A percentile compares a stretch with the other conserved stretches of the same genome.
Evolutionary conservation across 2,888 invertebrate genomes (phyloP).

Genomic region (Hylaea fasciaria): DNA sequence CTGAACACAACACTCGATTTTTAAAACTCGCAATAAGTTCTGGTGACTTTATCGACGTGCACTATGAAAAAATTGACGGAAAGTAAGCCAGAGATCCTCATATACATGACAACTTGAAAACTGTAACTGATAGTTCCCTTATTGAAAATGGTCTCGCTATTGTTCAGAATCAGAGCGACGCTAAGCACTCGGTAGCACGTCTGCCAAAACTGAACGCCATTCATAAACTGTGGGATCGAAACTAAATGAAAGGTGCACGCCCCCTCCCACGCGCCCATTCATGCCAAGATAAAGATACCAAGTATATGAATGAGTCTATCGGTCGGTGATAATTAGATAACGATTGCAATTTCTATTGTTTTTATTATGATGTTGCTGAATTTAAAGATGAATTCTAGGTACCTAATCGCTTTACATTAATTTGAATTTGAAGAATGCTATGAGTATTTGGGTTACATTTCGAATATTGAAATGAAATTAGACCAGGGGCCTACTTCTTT

Average conservation of each 20-base stretch:
- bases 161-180: conserved; percentile 5
- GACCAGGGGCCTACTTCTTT: too few species aligned
- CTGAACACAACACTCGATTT: conserved; percentile 44
- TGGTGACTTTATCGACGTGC: conserved; percentile 63
- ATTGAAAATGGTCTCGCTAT: conserved; percentile 4
- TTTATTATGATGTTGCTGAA: conserved; percentile 6
- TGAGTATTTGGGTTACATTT: background rate
- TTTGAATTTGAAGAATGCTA: conserved; percentile 12
- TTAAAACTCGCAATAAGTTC: conserved; percentile 15
- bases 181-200: conserved; percentile 15
- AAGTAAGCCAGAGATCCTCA: conserved; percentile 5
- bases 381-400: conserved; percentile 15
- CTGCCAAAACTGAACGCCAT: conserved; percentile 16
- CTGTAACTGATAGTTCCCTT: background rate
- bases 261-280: conserved; percentile 37
- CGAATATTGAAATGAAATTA: background rate
- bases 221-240: conserved; percentile 33
- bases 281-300: conserved; percentile 29
- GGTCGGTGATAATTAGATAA: conserved; percentile 31
- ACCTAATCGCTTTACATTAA: conserved; percentile 18
- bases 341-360: conserved; percentile 22
- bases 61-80: conserved; percentile 7
- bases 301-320: conserved; percentile 35
- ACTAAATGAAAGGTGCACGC: conserved; percentile 30
- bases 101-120: background rate